Percentiles rank a stretch among this genome's conserved stretches.
Evolutionary conservation across 2,113 vertebrate species (phyloP).

Genomic region (Entomyzon cyanotis): DNA sequence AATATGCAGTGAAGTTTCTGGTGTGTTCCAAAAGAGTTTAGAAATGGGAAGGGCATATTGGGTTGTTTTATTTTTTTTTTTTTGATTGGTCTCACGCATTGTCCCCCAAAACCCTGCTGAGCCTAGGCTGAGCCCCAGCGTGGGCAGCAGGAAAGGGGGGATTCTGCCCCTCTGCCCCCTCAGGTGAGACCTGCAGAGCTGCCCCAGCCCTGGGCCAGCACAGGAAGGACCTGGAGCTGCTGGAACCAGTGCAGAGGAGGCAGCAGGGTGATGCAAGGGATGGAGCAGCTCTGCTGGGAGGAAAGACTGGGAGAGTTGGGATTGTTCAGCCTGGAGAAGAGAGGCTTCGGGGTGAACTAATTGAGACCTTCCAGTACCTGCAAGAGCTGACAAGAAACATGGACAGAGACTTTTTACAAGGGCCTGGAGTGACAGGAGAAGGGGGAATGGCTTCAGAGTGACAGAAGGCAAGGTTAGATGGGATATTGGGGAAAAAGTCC

Average conservation of each 20-base stretch:
- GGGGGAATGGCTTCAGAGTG: neutral
- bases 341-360: neutral
- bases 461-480: neutral
- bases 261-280: neutral
- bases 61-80: neutral
- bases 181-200: neutral
- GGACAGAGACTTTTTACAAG: fast-evolving
- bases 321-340: neutral
- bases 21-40: neutral
- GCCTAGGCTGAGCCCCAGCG: neutral
- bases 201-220: neutral
- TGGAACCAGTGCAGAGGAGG: neutral
- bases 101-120: neutral
- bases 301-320: neutral
- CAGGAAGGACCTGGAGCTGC: neutral
- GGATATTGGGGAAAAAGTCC: neutral
- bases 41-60: neutral
- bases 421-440: neutral
- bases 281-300: neutral
- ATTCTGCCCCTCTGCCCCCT: neutral
- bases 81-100: neutral
- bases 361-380: fast-evolving
- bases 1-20: neutral
- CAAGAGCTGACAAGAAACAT: neutral
- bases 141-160: neutral